phyloP scores from a whole-genome alignment of 2,113 vertebrate species.

The Scalopus aquaticus region DNA sequence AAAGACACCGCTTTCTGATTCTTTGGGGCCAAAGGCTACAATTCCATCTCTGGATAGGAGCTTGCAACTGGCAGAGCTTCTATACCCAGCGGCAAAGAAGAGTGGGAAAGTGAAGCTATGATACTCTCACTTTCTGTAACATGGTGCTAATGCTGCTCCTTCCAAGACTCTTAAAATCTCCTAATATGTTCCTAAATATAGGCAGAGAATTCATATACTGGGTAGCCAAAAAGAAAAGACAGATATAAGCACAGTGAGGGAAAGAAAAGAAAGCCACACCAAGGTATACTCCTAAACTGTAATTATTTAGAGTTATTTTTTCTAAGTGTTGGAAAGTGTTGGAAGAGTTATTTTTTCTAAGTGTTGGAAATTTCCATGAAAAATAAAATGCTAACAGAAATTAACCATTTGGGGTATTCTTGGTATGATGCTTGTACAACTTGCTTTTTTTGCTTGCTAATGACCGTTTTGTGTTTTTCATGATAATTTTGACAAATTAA shows the following conservation, averaged over 20 bases:
- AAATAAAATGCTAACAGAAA: not conserved
- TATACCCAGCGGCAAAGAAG: not conserved
- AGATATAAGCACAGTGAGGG: not conserved
- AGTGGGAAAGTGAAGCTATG: not conserved
- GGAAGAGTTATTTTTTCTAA: not conserved
- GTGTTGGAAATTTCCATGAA: not conserved
- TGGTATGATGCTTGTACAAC: not conserved
- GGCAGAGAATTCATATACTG: not conserved
- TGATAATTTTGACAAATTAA: not conserved
- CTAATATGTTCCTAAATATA: not conserved
- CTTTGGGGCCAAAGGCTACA: not conserved
- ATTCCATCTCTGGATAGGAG: not conserved
- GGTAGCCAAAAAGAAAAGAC: not conserved
- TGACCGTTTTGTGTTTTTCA: not conserved
- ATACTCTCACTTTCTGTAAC: not conserved
- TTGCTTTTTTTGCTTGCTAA: not conserved
- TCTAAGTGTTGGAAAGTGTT: not conserved
- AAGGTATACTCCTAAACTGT: not conserved
- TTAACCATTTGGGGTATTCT: not conserved
- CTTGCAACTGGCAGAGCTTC: not conserved
- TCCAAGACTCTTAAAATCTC: not conserved
- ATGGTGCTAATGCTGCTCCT: not conserved
- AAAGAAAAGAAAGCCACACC: not conserved
- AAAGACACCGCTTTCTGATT: not conserved
- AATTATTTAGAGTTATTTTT: not conserved